phyloP scores from a whole-genome alignment of 2,113 vertebrate genomes.

The Trinectes maculatus region DNA sequence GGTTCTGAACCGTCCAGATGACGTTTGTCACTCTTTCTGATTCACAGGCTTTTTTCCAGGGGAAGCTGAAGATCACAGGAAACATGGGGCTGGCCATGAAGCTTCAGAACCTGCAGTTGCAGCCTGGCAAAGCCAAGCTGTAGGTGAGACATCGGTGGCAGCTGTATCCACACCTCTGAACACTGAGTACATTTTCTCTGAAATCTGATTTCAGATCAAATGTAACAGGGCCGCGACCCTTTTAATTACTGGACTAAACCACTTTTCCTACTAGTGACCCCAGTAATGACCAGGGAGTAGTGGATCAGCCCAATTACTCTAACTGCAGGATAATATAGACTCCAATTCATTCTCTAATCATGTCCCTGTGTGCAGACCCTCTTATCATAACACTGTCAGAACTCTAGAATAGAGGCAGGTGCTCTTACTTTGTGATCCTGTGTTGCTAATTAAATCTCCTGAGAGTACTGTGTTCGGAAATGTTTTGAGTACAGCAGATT shows the following conservation, averaged over 20 bases:
- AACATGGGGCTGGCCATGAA: slow-evolving; percentile 98
- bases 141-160: slow-evolving; percentile 60
- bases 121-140: slow-evolving; percentile 92
- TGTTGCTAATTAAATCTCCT: slow-evolving; percentile 16
- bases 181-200: slow-evolving; percentile 10
- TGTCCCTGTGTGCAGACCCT: slow-evolving; percentile 1
- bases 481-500: slow-evolving; percentile 19
- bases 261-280: slow-evolving; percentile 10
- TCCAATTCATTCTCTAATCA: slow-evolving; percentile 34
- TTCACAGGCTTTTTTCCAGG: slow-evolving; percentile 94
- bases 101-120: slow-evolving; percentile 92
- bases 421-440: slow-evolving; percentile 26
- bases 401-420: not conserved
- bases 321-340: slow-evolving; percentile 26
- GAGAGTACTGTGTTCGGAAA: slow-evolving; percentile 8
- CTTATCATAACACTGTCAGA: slow-evolving; percentile 1
- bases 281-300: slow-evolving; percentile 14
- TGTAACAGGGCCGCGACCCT: not conserved
- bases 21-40: slow-evolving; percentile 16
- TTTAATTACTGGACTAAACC: slow-evolving; percentile 18
- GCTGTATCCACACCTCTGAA: not conserved
- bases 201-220: slow-evolving; percentile 8
- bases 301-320: slow-evolving; percentile 14
- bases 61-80: slow-evolving; percentile 95
- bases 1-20: slow-evolving; percentile 14